Evolutionary conservation across 2,888 invertebrate genomes (phyloP).

Genomic region (Drosophila emarginata): DNA sequence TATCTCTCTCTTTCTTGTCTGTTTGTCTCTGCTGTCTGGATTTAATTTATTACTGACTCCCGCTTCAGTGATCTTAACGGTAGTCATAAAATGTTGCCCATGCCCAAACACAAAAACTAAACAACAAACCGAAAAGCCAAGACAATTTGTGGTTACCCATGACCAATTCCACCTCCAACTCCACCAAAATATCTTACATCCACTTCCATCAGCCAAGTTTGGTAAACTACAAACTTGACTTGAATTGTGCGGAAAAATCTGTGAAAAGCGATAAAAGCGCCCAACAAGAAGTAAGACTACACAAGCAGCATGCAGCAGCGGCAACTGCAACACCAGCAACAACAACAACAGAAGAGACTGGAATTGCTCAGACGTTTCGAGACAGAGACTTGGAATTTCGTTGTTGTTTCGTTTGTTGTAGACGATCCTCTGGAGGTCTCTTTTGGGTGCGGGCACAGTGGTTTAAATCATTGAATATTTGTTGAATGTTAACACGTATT

Average conservation of each 20-base stretch:
- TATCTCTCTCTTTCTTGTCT: slow-evolving; percentile 35
- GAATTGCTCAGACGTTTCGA: slow-evolving; percentile 37
- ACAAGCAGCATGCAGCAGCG: neutral
- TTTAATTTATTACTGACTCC: slow-evolving; percentile 63
- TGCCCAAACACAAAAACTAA: slow-evolving; percentile 46
- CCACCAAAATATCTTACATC: neutral
- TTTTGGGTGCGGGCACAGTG: slow-evolving; percentile 54
- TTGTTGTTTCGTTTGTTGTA: slow-evolving; percentile 22
- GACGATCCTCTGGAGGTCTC: slow-evolving; percentile 26
- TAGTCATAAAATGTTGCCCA: slow-evolving; percentile 60
- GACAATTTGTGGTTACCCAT: slow-evolving; percentile 28
- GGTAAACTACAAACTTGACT: slow-evolving; percentile 47
- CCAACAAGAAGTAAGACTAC: slow-evolving; percentile 38
- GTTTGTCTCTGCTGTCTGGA: slow-evolving; percentile 8
- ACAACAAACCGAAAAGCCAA: slow-evolving; percentile 31
- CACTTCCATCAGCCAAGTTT: slow-evolving; percentile 1
- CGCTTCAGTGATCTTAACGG: slow-evolving; percentile 61
- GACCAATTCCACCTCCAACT: slow-evolving; percentile 6
- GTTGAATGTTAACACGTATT: neutral
- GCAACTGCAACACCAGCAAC: slow-evolving; percentile 12
- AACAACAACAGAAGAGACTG: slow-evolving; percentile 24
- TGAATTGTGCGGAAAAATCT: slow-evolving; percentile 65
- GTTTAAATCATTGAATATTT: neutral
- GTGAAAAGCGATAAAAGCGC: slow-evolving; percentile 74
- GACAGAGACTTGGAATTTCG: neutral